These are phyloP conservation scores for Whitmania pigra DNA, from an alignment of 1,140 invertebrate species.

Conservation along the genomic window DNA sequence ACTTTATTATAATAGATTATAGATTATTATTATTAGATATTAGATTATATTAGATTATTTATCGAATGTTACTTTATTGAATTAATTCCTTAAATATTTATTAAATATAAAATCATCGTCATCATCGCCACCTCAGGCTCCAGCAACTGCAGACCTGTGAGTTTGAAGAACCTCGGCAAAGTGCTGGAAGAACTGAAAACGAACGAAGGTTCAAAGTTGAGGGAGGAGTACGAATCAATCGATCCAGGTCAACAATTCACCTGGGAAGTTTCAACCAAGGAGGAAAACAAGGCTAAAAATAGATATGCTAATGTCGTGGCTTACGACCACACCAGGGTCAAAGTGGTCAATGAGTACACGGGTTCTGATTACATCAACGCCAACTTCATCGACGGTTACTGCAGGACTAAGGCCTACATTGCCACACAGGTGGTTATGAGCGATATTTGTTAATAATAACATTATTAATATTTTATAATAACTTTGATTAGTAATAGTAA, in stretches of 20 bases:
- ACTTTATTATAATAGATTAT: too few relatives aligned
- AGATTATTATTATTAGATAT: too few relatives aligned
- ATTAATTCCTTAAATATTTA: too few relatives aligned
- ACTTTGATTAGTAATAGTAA: too few relatives aligned
- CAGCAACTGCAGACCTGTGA: too few relatives aligned
- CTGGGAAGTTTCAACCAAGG: slow-evolving; percentile 95
- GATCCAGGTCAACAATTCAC: slow-evolving; percentile 98
- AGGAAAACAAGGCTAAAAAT: slow-evolving; percentile 96
- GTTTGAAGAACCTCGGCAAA: slow-evolving; percentile 51
- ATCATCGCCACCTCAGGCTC: too few relatives aligned
- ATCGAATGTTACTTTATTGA: too few relatives aligned
- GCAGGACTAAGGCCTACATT: slow-evolving; percentile 42
- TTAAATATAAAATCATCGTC: too few relatives aligned
- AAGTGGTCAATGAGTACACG: not conserved
- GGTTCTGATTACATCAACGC: slow-evolving; percentile 89
- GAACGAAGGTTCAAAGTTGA: slow-evolving; percentile 90
- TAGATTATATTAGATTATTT: too few relatives aligned
- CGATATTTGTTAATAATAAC: too few relatives aligned
- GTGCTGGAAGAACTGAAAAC: slow-evolving; percentile 89
- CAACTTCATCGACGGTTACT: slow-evolving; percentile 48
- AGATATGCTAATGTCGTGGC: slow-evolving; percentile 97
- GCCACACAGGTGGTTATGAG: slow-evolving; percentile 47
- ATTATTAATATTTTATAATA: too few relatives aligned
- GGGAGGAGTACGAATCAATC: slow-evolving; percentile 58
- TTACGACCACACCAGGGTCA: slow-evolving; percentile 59